These are phyloP conservation scores for Megaceryle alcyon DNA, from an alignment of 2,797 vertebrate genomes.

Conservation along the genomic window DNA sequence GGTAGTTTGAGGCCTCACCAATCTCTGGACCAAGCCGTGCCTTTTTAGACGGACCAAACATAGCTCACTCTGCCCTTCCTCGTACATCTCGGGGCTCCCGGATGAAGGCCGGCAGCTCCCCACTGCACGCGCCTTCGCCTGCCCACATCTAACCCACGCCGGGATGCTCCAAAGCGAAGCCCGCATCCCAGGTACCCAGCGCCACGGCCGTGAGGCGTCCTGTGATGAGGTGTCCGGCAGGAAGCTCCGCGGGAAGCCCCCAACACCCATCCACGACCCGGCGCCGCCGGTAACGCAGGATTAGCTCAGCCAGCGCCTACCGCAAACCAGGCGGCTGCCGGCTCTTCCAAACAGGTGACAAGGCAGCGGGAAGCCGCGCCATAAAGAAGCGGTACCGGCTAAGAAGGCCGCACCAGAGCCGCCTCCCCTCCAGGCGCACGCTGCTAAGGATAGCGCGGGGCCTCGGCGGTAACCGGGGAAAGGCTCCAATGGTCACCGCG, in stretches of 20 bases:
- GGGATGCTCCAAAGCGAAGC: not conserved
- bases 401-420: rapidly evolving
- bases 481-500: rapidly evolving
- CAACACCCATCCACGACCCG: not conserved
- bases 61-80: too few relatives aligned
- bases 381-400: rapidly evolving
- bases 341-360: not conserved
- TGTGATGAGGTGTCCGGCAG: rapidly evolving
- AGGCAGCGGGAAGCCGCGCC: not conserved
- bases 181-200: too few relatives aligned
- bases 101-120: not conserved
- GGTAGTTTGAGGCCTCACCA: too few relatives aligned
- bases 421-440: not conserved
- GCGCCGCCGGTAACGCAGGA: not conserved
- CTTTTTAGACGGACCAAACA: not conserved
- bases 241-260: not conserved
- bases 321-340: not conserved
- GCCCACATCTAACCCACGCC: rapidly evolving
- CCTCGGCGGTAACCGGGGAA: rapidly evolving
- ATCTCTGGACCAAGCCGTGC: rapidly evolving
- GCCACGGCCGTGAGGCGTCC: not conserved
- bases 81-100: not conserved
- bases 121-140: not conserved
- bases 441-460: not conserved
- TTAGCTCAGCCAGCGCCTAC: not conserved